phyloP scores from a whole-genome alignment of 1,140 invertebrate genomes.

The Dysdera silvatica region DNA sequence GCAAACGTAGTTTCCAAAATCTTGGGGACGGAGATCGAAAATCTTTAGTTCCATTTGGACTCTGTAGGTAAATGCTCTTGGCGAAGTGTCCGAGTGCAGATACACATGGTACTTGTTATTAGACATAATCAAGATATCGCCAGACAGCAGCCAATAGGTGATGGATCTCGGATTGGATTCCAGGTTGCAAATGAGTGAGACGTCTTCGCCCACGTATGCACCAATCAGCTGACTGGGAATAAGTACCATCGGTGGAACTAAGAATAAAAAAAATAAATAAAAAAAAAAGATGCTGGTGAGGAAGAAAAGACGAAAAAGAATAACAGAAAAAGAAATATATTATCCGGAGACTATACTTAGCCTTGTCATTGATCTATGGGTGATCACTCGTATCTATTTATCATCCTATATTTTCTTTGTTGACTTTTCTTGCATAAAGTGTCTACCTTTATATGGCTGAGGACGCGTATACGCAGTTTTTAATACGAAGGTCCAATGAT shows the following conservation, averaged over 20 bases:
- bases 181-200: constrained; percentile 44
- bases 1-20: constrained; percentile 84
- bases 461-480: no score
- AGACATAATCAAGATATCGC: constrained; percentile 30
- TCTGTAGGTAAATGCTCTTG: constrained; percentile 28
- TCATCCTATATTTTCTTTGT: no score
- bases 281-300: no score
- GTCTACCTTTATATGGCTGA: no score
- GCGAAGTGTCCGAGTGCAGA: neutral
- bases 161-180: constrained; percentile 36
- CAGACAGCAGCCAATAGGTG: constrained; percentile 32
- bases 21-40: constrained; percentile 41
- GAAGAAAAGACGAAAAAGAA: no score
- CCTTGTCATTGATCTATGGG: no score
- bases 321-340: no score
- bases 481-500: no score
- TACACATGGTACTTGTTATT: constrained; percentile 31
- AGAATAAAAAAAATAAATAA: neutral
- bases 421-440: no score
- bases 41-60: constrained; percentile 30
- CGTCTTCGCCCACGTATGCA: constrained; percentile 41
- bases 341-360: no score
- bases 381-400: no score
- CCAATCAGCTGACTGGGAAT: constrained; percentile 47
- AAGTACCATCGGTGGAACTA: constrained; percentile 47